Evolutionary conservation across 2,888 invertebrate species (phyloP), one percentile per base, ranked within the genome.

Genomic region (Ichneumoninae sp.): DNA sequence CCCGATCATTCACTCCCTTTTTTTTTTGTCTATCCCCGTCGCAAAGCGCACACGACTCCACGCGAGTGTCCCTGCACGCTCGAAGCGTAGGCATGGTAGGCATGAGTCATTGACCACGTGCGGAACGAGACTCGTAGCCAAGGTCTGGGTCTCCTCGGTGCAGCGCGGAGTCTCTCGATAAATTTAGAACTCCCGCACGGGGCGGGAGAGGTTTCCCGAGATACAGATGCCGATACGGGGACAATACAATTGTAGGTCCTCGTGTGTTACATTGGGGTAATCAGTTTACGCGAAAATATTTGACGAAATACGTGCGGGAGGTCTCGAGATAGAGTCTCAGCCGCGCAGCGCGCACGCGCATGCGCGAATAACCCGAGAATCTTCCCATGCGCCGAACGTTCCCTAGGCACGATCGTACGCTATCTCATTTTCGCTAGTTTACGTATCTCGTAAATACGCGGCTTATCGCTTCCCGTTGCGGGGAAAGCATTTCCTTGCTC

Each of bases 351-450:
- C 16, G 7, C 0, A 73, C 22, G 40, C 22, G 13, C 3, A 71
- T 36, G 36, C 16, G 40, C 36, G 16, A 19, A 22, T 13, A 13
- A 2, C 40, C 40, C 54, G 57, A 40, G 10, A 73, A 57, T 13
- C 60, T 69, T 54, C 13, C 30, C 63, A 26, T 36, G 22, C 30
- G 22, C 44, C 33, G 19, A 16, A 44, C 47, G 65, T 66, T 66
- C 40, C 60, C 8, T 50, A 50, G 65, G 52, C 44, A 65, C 60
- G 69, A 71, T 77, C 82, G 83, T 83, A 78, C 77, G 60, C 77
- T 82, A 82, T 82, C 82, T 66, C 73, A 73, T 82, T 73, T 77
- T 71, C 66, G 82, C 71, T 77, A 68, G 77, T 83, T 83, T 83
- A 73, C 83, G 50, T 57, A 47, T 36, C 71, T 73, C 82, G 66